phyloP scores from a whole-genome alignment of 1,140 invertebrate species.

The Drosophila albomicans region DNA sequence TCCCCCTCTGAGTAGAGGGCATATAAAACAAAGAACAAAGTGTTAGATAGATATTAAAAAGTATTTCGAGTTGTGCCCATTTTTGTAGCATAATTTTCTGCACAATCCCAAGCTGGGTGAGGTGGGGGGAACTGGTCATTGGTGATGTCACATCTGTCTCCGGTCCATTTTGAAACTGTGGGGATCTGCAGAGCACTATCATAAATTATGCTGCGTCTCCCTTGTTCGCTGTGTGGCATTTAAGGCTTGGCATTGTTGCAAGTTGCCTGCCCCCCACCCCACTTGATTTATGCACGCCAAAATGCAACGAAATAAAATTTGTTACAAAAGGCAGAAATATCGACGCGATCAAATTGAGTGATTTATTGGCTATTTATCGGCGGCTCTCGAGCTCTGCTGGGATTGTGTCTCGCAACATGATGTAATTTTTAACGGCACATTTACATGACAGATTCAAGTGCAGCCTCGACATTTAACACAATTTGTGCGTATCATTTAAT shows the following conservation, averaged over 20 bases:
- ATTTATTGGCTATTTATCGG: slow-evolving; percentile 76
- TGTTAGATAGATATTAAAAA: not conserved
- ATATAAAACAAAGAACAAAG: not conserved
- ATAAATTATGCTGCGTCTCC: slow-evolving; percentile 65
- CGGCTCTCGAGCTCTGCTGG: not conserved
- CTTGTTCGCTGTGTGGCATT: slow-evolving; percentile 46
- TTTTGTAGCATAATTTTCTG: slow-evolving; percentile 1
- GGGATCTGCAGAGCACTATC: slow-evolving; percentile 44
- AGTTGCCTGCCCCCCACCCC: slow-evolving; percentile 9
- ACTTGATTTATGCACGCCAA: slow-evolving; percentile 68
- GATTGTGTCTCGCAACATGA: slow-evolving; percentile 25
- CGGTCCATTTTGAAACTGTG: slow-evolving; percentile 47
- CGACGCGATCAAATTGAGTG: slow-evolving; percentile 74
- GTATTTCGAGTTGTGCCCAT: not conserved
- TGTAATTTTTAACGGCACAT: slow-evolving; percentile 60
- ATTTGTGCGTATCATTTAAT: slow-evolving; percentile 12
- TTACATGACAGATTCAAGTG: slow-evolving; percentile 49
- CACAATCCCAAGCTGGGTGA: not conserved
- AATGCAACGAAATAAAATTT: slow-evolving; percentile 74
- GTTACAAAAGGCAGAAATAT: slow-evolving; percentile 65
- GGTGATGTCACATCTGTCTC: slow-evolving; percentile 72
- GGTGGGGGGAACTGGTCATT: slow-evolving; percentile 40
- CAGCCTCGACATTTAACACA: not conserved
- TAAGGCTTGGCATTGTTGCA: slow-evolving; percentile 68
- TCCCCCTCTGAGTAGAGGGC: too few relatives aligned